Base-by-base conservation (phyloP, 64 coral and sea anemone genomes). In the Cladopsammia gracilis region DNA sequence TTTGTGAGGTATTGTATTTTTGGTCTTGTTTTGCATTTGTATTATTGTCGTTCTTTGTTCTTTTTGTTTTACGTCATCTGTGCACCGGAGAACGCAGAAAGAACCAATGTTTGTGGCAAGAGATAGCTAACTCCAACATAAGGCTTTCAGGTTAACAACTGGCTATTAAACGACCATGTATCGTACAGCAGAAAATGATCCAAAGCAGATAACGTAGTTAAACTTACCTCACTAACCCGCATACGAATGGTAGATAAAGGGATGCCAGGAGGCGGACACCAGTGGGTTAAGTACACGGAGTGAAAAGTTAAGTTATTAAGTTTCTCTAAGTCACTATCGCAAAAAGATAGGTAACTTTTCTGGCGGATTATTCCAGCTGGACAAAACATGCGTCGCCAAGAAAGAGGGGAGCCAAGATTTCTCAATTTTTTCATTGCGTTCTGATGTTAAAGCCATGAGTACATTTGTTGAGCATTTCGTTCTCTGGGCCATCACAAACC, bases 181-280 rank as follows among this genome's bases (percentile, higher is more conserved):
- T 10, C 12, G 53, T 10, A 56, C 1, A 10, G 53, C 53, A 56
- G 18, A 64, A 18, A 64, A 14, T 64, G 61, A 64, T 13, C 18
- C 18, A 18, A 19, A 64, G 61, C 10, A 64, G 7, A 57, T 34
- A 34, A 56, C 53, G 7, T 56, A 56, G 7, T 56, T 56, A 20
- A 64, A 19, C 61, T 73, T 73, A 73, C 70, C 70, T 73, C 47
- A 43, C 70, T 73, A 16, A 73, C 70, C 5, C 11, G 9, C 70
- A 73, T 43, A 45, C 70, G 70, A 11, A 73, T 15, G 47, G 5
- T 9, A 73, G 70, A 73, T 15, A 47, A 73, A 46, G 42, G 26
- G 9, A 73, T 15, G 8, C 70, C 42, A 73, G 70, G 70, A 47
- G 70, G 70, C 13, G 70, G 42, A 73, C 70, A 73, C 70, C 70